Conservation (phyloP, 2,888 invertebrate species). For the Hirtodrosophila alboralis region DNA sequence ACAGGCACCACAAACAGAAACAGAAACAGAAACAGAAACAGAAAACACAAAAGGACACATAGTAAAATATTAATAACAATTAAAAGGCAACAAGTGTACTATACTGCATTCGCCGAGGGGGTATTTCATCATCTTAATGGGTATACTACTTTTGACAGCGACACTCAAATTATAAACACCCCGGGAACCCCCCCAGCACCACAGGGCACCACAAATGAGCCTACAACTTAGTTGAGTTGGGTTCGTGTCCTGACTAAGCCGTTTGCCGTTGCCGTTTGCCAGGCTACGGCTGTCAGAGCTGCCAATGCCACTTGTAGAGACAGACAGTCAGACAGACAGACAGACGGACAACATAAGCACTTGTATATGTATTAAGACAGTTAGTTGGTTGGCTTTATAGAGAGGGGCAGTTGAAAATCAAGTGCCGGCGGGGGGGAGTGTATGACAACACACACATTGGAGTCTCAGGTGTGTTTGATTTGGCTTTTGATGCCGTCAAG, state of each 20-base stretch:
- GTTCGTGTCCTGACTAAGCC: conserved; percentile 24
- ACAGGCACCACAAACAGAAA: conserved; percentile 6
- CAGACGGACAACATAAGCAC: conserved; percentile 27
- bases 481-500: conserved; percentile 28
- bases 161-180: conserved; percentile 40
- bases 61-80: conserved; percentile 74
- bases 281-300: conserved; percentile 19
- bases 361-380: conserved; percentile 14
- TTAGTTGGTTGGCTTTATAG: neutral
- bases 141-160: conserved; percentile 38
- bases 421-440: neutral
- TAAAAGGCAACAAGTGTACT: conserved; percentile 76
- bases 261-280: conserved; percentile 20
- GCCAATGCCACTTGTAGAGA: conserved; percentile 40
- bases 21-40: conserved; percentile 5
- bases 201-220: conserved; percentile 6
- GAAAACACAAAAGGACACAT: conserved; percentile 18
- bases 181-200: too few relatives aligned
- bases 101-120: too few relatives aligned
- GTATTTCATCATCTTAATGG: conserved; percentile 71
- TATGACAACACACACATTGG: conserved; percentile 1
- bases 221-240: conserved; percentile 9
- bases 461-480: conserved; percentile 42
- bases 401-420: neutral
- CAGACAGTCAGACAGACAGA: neutral